phyloP scores from a whole-genome alignment of 2,797 vertebrate genomes.

The Todus mexicanus region DNA sequence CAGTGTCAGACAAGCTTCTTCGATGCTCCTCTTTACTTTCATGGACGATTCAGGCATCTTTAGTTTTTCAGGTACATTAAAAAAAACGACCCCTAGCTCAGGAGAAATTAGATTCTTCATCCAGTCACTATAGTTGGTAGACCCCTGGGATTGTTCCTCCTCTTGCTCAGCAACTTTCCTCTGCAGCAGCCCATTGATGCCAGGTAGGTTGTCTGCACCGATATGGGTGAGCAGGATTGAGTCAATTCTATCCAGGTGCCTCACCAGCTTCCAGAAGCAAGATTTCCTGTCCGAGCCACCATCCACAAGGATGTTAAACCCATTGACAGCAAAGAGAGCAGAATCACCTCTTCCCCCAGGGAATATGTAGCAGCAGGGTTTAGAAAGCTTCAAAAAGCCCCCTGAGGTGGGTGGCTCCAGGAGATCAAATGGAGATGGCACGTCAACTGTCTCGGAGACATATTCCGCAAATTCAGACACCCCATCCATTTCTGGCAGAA shows the following conservation, averaged over 20 bases:
- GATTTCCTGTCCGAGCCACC: slow-evolving; percentile 95
- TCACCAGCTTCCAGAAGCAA: slow-evolving; percentile 98
- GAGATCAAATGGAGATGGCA: slow-evolving; percentile 94
- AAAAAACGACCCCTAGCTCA: slow-evolving; percentile 96
- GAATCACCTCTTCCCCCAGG: slow-evolving; percentile 97
- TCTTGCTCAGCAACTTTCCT: slow-evolving; percentile 96
- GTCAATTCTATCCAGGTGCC: slow-evolving; percentile 96
- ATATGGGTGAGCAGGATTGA: slow-evolving; percentile 97
- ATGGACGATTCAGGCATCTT: slow-evolving; percentile 89
- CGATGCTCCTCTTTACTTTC: slow-evolving; percentile 96
- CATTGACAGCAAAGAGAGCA: slow-evolving; percentile 96
- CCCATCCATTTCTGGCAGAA: slow-evolving; percentile 91
- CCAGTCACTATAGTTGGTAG: slow-evolving; percentile 92
- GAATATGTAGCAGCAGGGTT: slow-evolving; percentile 99
- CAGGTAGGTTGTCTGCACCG: slow-evolving; percentile 95
- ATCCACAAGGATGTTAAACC: slow-evolving; percentile 97
- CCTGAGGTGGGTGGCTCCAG: slow-evolving; percentile 96
- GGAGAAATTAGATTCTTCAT: slow-evolving; percentile 97
- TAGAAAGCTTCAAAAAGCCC: slow-evolving; percentile 97
- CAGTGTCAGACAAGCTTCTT: slow-evolving; percentile 93
- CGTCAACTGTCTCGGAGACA: slow-evolving; percentile 93
- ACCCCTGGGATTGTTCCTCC: slow-evolving; percentile 90
- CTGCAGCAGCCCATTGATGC: slow-evolving; percentile 96
- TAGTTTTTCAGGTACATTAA: slow-evolving; percentile 96
- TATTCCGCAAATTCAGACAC: slow-evolving; percentile 94